Percentiles rank a stretch among this genome's conserved stretches.
phyloP scores from a whole-genome alignment of 64 coral and sea anemone genomes.

The Stichodactyla helianthus region DNA sequence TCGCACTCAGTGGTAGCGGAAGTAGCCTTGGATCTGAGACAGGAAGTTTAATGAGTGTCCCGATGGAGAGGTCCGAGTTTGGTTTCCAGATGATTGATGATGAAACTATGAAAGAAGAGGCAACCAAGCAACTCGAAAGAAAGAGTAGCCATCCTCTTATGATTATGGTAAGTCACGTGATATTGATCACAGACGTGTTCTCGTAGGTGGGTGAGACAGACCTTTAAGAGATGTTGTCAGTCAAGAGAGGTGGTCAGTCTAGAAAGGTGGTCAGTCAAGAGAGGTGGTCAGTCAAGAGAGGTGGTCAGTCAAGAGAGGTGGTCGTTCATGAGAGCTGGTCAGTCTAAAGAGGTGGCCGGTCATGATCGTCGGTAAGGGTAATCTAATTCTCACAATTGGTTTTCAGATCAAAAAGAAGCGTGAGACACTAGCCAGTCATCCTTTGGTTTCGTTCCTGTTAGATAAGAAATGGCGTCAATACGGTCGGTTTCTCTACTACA shows the following conservation, averaged over 20 bases:
- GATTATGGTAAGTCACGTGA: conserved; percentile 72
- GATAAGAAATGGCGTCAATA: conserved; percentile 81
- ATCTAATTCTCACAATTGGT: not conserved
- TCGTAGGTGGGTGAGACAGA: not conserved
- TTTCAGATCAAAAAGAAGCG: conserved; percentile 64
- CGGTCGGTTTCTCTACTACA: conserved; percentile 77
- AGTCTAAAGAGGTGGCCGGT: not conserved
- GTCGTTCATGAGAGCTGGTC: not conserved
- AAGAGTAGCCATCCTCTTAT: conserved; percentile 85
- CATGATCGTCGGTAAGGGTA: not conserved
- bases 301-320: not conserved
- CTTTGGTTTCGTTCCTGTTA: conserved; percentile 71
- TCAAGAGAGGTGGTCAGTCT: not conserved
- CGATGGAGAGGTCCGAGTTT: conserved; percentile 24
- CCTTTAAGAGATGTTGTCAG: too few relatives aligned
- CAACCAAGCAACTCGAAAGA: conserved; percentile 50
- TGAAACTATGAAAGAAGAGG: conserved; percentile 1
- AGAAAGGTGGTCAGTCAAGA: not conserved
- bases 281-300: not conserved
- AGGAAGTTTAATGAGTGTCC: conserved; percentile 8
- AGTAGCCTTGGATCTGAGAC: conserved; percentile 27
- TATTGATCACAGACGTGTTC: not conserved
- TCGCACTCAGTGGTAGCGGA: not conserved
- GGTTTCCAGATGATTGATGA: conserved; percentile 8
- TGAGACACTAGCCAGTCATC: conserved; percentile 73